These are phyloP conservation scores for Lucifuga dentata DNA, from an alignment of 2,113 vertebrate genomes.

Conservation along the genomic window DNA sequence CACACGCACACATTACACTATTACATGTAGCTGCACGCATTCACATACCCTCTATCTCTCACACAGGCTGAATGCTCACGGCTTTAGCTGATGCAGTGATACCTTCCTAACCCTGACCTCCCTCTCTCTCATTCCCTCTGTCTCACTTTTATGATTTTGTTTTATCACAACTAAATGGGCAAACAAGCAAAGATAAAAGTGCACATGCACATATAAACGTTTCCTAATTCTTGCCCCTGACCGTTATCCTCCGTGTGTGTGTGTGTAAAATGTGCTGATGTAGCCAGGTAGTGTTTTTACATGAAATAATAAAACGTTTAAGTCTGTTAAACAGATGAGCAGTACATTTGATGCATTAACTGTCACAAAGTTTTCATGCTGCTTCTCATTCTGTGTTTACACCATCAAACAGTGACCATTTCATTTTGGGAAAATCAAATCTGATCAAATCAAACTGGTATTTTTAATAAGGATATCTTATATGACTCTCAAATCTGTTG, in stretches of 20 bases:
- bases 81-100: slow-evolving; percentile 63
- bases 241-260: no score
- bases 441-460: no score
- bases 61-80: slow-evolving; percentile 24
- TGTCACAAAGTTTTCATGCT: no score
- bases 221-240: no score
- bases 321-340: no score
- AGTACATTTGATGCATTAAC: no score
- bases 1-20: slow-evolving; percentile 11
- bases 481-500: not conserved
- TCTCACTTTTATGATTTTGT: slow-evolving; percentile 28
- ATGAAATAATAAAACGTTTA: no score
- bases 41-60: slow-evolving; percentile 17
- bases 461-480: not conserved
- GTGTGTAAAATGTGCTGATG: no score
- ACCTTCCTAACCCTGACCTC: slow-evolving; percentile 64
- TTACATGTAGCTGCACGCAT: slow-evolving; percentile 12
- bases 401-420: no score
- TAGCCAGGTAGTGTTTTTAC: no score
- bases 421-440: no score
- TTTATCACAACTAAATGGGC: slow-evolving; percentile 34
- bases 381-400: no score
- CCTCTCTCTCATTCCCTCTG: slow-evolving; percentile 17
- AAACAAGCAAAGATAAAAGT: slow-evolving; percentile 17
- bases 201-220: not conserved